Percentiles rank a stretch among this genome's conserved stretches.
These are phyloP conservation scores for Characodon lateralis DNA, from an alignment of 2,797 vertebrate genomes.

Conservation along the genomic window DNA sequence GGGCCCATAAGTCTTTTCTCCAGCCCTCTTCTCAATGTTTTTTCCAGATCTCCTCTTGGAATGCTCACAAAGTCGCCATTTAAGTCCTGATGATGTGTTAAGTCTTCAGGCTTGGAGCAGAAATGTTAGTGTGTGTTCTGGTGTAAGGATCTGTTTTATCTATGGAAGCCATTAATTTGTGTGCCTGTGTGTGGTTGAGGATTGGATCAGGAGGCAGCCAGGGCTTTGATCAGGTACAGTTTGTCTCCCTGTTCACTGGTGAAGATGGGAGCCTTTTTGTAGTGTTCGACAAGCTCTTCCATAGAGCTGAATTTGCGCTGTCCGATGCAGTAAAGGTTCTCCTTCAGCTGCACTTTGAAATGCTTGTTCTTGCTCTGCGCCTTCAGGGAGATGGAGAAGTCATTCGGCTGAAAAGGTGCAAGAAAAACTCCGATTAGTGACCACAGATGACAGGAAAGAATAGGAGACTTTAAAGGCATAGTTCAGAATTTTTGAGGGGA, in stretches of 20 bases:
- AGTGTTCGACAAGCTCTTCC: conserved; percentile 96
- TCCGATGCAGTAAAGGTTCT: conserved; percentile 92
- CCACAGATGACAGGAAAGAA: background rate
- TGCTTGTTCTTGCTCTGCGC: conserved; percentile 95
- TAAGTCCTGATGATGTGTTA: conserved; percentile 72
- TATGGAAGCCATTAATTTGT: conserved; percentile 45
- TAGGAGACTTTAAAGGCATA: background rate
- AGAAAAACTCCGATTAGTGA: background rate
- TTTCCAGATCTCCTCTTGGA: conserved; percentile 72
- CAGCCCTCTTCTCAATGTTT: conserved; percentile 37
- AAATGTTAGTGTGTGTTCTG: conserved; percentile 74
- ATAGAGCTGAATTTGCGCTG: conserved; percentile 93
- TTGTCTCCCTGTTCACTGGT: conserved; percentile 95
- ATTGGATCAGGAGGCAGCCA: conserved; percentile 85
- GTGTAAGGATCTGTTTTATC: conserved; percentile 51
- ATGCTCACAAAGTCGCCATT: conserved; percentile 74
- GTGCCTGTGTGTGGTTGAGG: conserved; percentile 16
- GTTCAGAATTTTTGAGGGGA: background rate
- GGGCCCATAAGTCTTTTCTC: conserved; percentile 68
- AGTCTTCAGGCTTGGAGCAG: conserved; percentile 69
- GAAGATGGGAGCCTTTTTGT: conserved; percentile 95
- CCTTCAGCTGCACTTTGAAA: conserved; percentile 94
- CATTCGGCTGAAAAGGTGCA: conserved; percentile 82
- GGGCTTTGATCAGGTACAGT: conserved; percentile 91
- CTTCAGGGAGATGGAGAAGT: conserved; percentile 94